Conservation (phyloP, 2,113 vertebrate species). For the Cranoglanis bouderius region DNA sequence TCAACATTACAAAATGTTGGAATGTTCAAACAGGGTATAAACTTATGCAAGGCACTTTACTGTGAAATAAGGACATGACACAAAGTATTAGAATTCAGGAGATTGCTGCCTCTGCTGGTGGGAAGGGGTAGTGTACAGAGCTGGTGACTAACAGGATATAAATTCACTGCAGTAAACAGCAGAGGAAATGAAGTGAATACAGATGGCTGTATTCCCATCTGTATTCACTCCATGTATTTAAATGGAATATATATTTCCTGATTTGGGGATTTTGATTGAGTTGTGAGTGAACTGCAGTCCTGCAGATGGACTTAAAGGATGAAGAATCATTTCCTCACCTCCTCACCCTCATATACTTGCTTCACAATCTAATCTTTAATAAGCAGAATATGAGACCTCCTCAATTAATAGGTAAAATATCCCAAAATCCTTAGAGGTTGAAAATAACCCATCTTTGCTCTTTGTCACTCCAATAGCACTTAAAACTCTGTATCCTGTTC, state of each 20-base stretch:
- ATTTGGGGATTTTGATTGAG: not conserved
- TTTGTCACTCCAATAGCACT: too few relatives aligned
- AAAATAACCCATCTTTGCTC: too few relatives aligned
- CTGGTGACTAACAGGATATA: not conserved
- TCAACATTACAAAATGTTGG: not conserved
- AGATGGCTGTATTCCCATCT: not conserved
- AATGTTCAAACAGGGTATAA: not conserved
- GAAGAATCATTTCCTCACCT: not conserved
- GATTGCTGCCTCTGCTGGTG: not conserved
- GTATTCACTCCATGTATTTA: not conserved
- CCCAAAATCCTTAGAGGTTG: too few relatives aligned
- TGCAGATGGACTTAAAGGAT: not conserved
- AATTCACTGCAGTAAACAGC: not conserved
- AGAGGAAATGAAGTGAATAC: not conserved
- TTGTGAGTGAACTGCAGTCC: not conserved
- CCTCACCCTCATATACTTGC: not conserved
- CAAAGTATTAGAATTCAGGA: not conserved
- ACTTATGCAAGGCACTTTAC: not conserved
- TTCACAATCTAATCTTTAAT: not conserved
- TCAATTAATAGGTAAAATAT: too few relatives aligned
- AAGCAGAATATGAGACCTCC: not conserved
- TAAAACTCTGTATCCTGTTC: too few relatives aligned
- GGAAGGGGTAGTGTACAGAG: not conserved
- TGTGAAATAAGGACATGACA: not conserved
- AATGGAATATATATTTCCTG: not conserved